These are phyloP conservation scores for Cyclargus thomasi DNA, from an alignment of 1,140 invertebrate species.

Conservation along the genomic window DNA sequence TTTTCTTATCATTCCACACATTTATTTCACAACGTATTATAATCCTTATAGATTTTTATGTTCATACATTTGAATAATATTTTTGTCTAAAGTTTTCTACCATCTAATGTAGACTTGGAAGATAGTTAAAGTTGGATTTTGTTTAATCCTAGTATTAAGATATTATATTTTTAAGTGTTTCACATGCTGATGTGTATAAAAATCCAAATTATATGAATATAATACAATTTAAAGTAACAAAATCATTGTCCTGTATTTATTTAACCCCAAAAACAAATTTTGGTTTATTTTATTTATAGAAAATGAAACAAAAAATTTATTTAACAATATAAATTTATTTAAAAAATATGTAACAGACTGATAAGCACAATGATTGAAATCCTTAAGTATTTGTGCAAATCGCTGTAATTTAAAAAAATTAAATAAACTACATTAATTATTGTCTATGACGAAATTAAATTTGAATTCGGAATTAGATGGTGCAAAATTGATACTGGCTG, in stretches of 20 bases:
- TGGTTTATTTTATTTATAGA: no score
- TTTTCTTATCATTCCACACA: no score
- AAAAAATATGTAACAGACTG: background rate
- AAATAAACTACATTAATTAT: slow-evolving; percentile 19
- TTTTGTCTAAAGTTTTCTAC: background rate
- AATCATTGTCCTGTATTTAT: background rate
- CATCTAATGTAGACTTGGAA: no score
- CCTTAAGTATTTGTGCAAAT: background rate
- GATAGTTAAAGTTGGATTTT: background rate
- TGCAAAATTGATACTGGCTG: slow-evolving; percentile 43
- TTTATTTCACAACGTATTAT: no score
- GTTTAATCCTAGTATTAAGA: background rate
- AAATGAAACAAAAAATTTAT: background rate
- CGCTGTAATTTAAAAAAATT: no score
- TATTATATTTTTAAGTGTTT: slow-evolving; percentile 4
- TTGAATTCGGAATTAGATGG: slow-evolving; percentile 51
- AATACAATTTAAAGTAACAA: slow-evolving; percentile 24
- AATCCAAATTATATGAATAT: slow-evolving; percentile 6
- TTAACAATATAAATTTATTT: slow-evolving; percentile 13
- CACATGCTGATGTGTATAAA: slow-evolving; percentile 14
- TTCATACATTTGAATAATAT: no score
- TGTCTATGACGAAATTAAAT: slow-evolving; percentile 63
- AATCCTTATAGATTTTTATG: no score
- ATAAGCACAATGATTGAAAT: background rate
- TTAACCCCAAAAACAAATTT: background rate